Evolutionary conservation across 2,797 vertebrate species (phyloP), one percentile per base, ranked within the genome.

Genomic region (Ibycter americanus): DNA sequence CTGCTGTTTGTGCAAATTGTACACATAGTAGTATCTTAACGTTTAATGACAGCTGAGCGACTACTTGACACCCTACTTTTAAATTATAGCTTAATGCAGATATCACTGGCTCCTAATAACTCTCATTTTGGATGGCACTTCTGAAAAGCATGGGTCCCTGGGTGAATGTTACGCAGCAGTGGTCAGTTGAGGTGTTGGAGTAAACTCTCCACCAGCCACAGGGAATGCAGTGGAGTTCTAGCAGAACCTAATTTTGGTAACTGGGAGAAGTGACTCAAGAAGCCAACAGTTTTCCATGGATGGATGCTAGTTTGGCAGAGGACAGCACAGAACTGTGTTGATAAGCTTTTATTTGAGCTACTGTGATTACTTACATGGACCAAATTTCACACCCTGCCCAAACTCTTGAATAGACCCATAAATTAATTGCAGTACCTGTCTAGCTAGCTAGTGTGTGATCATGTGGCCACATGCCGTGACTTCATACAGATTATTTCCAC

Each of bases 401-500:
- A 67, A 62, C 12, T 40, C 72, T 78, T 71, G 61, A 11, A 11
- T 21, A 54, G 52, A 74, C 12, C 18, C 11, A 1, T 29, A 40
- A 78, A 31, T 65, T 65, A 58, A 21, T 65, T 72, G 61, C 36
- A 6, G 0, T 31, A 40, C 36, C 40, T 59, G 25, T 81, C 44
- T 86, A 46, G 44, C 54, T 34, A 54, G 56, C 23, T 73, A 23
- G 29, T 15, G 36, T 58, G 59, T 61, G 61, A 61, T 78, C 0
- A 4, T 61, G 61, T 51, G 61, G 86, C 29, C 23, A 44, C 52
- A 19, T 9, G 8, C 7, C 2, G 17, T 46, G 61, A 56, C 56
- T 86, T 76, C 62, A 21, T 46, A 58, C 42, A 84, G 70, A 70
- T 96, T 93, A 82, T 89, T 96, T 87, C 70, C 77, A 68, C 76